phyloP scores from a whole-genome alignment of 2,797 vertebrate genomes.

The Morelia viridis region DNA sequence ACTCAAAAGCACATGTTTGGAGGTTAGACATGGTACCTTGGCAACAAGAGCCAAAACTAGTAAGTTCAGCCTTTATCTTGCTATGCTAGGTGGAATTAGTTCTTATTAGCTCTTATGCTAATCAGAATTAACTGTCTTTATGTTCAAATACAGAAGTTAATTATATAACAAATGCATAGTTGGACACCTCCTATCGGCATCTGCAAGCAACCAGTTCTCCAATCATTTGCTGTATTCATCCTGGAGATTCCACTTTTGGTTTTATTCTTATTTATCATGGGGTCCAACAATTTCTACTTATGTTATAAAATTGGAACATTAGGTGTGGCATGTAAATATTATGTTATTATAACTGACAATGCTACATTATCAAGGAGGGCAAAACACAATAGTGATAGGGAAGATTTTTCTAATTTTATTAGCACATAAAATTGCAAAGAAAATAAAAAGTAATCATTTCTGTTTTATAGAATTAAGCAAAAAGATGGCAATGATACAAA shows the following conservation, averaged over 20 bases:
- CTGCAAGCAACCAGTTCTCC: neutral
- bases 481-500: neutral
- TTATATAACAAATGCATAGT: constrained; percentile 4
- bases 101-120: constrained; percentile 6
- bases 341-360: neutral
- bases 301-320: neutral
- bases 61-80: constrained; percentile 26
- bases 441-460: neutral
- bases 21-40: constrained; percentile 1
- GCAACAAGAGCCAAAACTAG: neutral
- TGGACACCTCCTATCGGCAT: neutral
- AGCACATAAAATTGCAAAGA: neutral
- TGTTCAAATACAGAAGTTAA: constrained; percentile 13
- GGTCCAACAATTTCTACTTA: neutral
- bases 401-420: constrained; percentile 5
- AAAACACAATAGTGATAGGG: neutral
- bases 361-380: neutral
- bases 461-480: neutral
- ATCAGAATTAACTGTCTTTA: constrained; percentile 20
- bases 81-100: neutral
- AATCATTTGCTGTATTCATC: neutral
- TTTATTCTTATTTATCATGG: neutral
- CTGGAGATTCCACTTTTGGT: neutral
- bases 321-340: neutral
- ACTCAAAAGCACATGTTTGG: constrained; percentile 6